phyloP scores from a whole-genome alignment of 2,113 vertebrate genomes.

The Tachysurus vachellii region DNA sequence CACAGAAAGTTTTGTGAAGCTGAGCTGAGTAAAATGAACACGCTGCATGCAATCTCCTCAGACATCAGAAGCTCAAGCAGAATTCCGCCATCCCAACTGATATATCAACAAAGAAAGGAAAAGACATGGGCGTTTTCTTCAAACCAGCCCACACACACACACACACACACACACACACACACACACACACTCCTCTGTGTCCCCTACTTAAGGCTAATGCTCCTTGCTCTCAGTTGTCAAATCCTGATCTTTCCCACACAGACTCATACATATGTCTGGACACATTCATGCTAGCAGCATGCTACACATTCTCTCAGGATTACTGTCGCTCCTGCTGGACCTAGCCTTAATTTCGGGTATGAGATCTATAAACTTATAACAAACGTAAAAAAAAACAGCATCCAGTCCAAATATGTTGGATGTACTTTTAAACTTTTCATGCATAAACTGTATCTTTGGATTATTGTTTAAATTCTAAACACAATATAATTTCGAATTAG shows the following conservation, averaged over 20 bases:
- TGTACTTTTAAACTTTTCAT: not conserved
- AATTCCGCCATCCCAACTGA: constrained; percentile 16
- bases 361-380: constrained; percentile 6
- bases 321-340: constrained; percentile 42
- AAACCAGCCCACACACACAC: not conserved
- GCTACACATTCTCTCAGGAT: constrained; percentile 21
- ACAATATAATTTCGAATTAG: not conserved
- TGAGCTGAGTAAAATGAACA: not conserved
- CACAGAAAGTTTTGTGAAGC: not conserved
- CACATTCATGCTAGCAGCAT: constrained; percentile 9
- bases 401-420: not conserved
- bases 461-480: not conserved
- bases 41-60: not conserved
- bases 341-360: constrained; percentile 29
- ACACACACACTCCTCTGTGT: not conserved
- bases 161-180: constrained; percentile 5
- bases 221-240: not conserved
- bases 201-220: constrained; percentile 19
- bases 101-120: constrained; percentile 33
- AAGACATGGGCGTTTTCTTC: constrained; percentile 54
- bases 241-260: not conserved
- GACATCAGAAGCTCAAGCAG: not conserved
- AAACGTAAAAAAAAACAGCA: not conserved
- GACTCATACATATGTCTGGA: not conserved
- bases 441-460: not conserved